Evolutionary conservation across 2,888 invertebrate species (phyloP), one percentile per base, ranked within the genome.

Genomic region (Chalcosyrphus nemorum): DNA sequence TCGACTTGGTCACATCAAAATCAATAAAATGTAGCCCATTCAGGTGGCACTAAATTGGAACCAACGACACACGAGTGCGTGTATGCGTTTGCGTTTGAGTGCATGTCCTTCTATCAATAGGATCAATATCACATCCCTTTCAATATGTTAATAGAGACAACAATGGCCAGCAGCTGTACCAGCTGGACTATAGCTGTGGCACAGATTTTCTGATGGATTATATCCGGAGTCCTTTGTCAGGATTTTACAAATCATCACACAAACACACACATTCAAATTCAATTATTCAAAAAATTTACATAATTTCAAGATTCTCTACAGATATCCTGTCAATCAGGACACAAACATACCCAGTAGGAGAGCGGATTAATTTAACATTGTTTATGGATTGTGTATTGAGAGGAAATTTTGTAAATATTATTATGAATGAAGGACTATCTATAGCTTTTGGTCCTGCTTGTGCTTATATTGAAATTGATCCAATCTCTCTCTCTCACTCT

Each of bases 241-340:
- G 45, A 68, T 61, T 57, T 66, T 47, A 29, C 19, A 24, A 45
- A 38, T 41, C 56, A 15, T 21, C 29, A 35, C 4, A 59, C 29
- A 17, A 59, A 47, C 7, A 11, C 35, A 66, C 15, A 38, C 50
- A 54, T 21, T 29, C 41, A 9, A 84, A 75, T 75, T 84, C 70
- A 84, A 80, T 74, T 84, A 84, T 80, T 84, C 80, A 63, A 70
- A 80, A 75, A 84, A 84, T 84, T 78, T 84, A 45, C 80, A 84
- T 84, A 84, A 84, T 78, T 80, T 84, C 80, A 84, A 84, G 84
- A 84, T 80, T 80, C 80, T 63, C 35, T 54, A 70, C 80, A 74
- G 84, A 80, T 75, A 80, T 84, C 47, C 84, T 80, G 74, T 71
- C 74, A 84, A 84, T 84, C 80, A 41, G 68, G 70, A 56, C 17